Evolutionary conservation across 2,113 vertebrate species (phyloP), one percentile per base, ranked within the genome.

Genomic region (Falco punctatus): DNA sequence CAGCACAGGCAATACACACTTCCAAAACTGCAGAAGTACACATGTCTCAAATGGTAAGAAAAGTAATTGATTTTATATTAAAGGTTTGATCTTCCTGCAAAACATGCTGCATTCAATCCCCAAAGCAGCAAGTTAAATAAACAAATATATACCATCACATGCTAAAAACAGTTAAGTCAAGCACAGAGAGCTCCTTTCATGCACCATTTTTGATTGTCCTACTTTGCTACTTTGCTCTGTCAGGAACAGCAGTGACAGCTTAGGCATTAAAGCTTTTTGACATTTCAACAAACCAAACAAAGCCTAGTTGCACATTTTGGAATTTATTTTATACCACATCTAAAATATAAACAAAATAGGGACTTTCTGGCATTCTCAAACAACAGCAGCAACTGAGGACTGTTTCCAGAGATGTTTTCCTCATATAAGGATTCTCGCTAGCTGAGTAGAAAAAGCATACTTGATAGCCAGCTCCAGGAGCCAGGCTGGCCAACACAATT

Each of bases 401-500:
- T 40, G 10, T 65, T 94, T 92, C 33, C 78, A 93, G 91, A 81
- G 49, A 72, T 80, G 18, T 55, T 83, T 94, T 67, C 78, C 42
- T 87, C 74, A 17, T 58, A 27, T 21, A 65, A 85, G 84, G 58
- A 73, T 91, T 80, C 84, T 95, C 7, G 0, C 70, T 80, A 38
- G 46, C 2, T 66, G 46, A 89, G 46, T 61, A 89, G 81, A 94
- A 85, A 88, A 88, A 69, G 55, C 23, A 49, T 17, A 59, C 69
- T 62, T 87, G 84, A 86, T 97, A 91, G 95, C 67, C 92, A 97
- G 87, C 65, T 88, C 72, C 86, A 92, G 89, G 81, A 95, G 84
- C 81, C 92, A 88, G 84, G 91, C 97, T 94, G 94, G 94, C 94
- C 92, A 95, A 89, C 94, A 92, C 71, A 91, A 96, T 96, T 73